Evolutionary conservation across 2,113 vertebrate genomes (phyloP).

Genomic region (Podarcis raffonei): DNA sequence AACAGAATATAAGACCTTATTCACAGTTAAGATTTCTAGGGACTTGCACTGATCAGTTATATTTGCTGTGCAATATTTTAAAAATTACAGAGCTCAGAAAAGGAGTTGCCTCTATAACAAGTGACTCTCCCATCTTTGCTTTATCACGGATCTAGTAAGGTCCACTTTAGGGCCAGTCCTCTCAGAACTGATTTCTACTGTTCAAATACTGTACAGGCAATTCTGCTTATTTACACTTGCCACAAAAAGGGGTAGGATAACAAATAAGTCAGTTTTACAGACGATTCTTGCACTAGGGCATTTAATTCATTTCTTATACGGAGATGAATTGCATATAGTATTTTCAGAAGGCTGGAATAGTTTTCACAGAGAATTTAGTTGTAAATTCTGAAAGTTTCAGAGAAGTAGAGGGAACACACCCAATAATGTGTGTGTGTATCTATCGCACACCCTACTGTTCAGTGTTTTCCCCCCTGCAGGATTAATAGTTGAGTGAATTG

Average conservation of each 20-base stretch:
- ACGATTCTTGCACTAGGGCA: not conserved
- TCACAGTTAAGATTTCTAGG: not conserved
- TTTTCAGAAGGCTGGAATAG: constrained; percentile 3
- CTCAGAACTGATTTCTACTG: rapidly evolving
- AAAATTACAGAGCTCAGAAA: not conserved
- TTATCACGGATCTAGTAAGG: not conserved
- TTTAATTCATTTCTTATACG: not conserved
- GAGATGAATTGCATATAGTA: not conserved
- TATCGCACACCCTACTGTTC: not conserved
- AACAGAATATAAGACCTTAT: not conserved
- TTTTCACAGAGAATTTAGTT: not conserved
- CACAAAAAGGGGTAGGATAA: not conserved
- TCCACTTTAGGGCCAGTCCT: not conserved
- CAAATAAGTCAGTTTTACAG: rapidly evolving
- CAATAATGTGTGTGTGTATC: not conserved
- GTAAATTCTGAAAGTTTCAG: constrained; percentile 1
- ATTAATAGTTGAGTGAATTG: constrained; percentile 22
- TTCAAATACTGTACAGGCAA: not conserved
- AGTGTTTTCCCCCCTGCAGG: not conserved
- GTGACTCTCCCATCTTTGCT: not conserved
- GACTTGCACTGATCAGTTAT: not conserved
- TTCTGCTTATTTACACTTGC: not conserved
- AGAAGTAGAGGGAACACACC: not conserved
- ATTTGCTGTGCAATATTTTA: not conserved
- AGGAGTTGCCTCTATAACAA: too few species aligned